These are phyloP conservation scores for Helleia helle DNA, from an alignment of 2,888 invertebrate genomes.

Conservation along the genomic window DNA sequence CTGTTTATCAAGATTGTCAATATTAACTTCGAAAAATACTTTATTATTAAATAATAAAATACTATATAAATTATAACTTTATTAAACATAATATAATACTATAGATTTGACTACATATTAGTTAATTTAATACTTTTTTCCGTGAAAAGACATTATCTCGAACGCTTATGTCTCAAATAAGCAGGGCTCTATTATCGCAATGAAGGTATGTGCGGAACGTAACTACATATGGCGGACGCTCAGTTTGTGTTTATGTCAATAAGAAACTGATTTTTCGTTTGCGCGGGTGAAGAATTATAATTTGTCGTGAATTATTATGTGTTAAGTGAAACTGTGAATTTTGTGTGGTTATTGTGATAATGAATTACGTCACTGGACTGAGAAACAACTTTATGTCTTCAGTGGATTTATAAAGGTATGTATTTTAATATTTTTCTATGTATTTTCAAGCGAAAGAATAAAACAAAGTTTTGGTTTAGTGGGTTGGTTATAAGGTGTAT, in stretches of 20 bases:
- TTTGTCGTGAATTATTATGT: slow-evolving; percentile 54
- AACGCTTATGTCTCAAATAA: too few species aligned
- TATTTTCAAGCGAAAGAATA: slow-evolving; percentile 31
- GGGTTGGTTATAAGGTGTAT: too few species aligned
- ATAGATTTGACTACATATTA: too few species aligned
- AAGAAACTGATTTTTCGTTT: slow-evolving; percentile 67
- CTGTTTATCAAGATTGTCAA: neutral
- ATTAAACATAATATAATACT: too few species aligned
- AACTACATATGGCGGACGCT: slow-evolving; percentile 71
- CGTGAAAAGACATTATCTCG: too few species aligned
- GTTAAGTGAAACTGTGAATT: slow-evolving; percentile 59
- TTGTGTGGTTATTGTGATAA: slow-evolving; percentile 62
- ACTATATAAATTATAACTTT: too few species aligned
- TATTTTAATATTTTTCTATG: slow-evolving; percentile 56
- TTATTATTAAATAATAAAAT: too few species aligned
- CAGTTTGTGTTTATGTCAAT: slow-evolving; percentile 75
- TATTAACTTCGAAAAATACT: too few species aligned
- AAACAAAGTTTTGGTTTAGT: too few species aligned
- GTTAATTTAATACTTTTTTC: too few species aligned
- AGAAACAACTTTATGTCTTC: slow-evolving; percentile 53
- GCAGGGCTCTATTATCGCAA: slow-evolving; percentile 14
- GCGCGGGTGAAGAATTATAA: slow-evolving; percentile 68
- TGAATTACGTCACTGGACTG: slow-evolving; percentile 59
- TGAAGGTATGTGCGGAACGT: slow-evolving; percentile 52
- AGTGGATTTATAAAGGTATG: slow-evolving; percentile 63